phyloP scores from a whole-genome alignment of 2,113 vertebrate genomes.

The Mustela nigripes region DNA sequence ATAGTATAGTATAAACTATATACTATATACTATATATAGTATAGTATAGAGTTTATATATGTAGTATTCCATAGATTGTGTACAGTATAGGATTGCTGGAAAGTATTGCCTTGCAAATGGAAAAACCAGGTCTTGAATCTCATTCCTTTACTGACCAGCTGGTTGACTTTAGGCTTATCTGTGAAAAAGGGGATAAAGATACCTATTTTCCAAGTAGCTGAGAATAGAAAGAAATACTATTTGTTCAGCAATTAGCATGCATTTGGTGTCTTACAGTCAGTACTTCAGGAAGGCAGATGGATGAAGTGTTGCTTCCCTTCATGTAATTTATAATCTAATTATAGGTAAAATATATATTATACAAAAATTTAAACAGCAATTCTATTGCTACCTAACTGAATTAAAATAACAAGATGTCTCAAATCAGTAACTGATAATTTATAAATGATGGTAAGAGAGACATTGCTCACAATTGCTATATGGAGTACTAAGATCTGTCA shows the following conservation, averaged over 20 bases:
- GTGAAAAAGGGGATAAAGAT: background rate
- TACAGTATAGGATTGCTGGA: background rate
- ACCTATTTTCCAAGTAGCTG: background rate
- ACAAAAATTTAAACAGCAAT: constrained; percentile 1
- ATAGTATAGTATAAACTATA: background rate
- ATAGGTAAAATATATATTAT: background rate
- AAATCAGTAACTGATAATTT: background rate
- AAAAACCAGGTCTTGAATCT: background rate
- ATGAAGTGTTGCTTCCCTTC: background rate
- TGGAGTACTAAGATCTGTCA: background rate
- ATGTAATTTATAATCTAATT: background rate
- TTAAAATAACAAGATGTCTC: background rate
- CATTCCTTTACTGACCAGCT: background rate
- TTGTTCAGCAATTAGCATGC: background rate
- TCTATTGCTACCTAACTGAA: background rate
- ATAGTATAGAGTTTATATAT: too few relatives aligned
- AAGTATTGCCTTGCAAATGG: background rate
- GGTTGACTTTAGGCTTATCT: background rate
- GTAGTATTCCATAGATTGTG: background rate
- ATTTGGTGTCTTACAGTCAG: background rate
- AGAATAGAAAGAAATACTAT: background rate
- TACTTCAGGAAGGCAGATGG: background rate
- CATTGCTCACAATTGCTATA: background rate
- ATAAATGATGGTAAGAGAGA: background rate
- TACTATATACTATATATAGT: too few relatives aligned